Percentiles rank a stretch among this genome's conserved stretches.
These are phyloP conservation scores for Leptinotarsa defecta DNA, from an alignment of 1,140 invertebrate species.

Conservation along the genomic window DNA sequence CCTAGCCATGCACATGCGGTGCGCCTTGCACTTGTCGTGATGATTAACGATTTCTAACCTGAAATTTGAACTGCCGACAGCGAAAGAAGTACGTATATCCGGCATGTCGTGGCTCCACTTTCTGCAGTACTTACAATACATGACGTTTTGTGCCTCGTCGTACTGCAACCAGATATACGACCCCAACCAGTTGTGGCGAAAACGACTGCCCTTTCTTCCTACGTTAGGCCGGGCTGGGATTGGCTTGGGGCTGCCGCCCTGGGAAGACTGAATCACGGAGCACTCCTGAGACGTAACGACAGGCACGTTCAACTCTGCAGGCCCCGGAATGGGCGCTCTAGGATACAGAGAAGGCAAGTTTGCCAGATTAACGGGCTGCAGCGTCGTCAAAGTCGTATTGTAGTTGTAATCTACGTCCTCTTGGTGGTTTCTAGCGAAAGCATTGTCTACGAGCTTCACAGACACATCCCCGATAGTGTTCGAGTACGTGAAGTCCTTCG, in stretches of 20 bases:
- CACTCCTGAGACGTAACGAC: constrained; percentile 52
- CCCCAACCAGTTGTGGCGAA: constrained; percentile 67
- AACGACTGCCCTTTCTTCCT: constrained; percentile 65
- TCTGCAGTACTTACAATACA: constrained; percentile 74
- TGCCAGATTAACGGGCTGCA: constrained; percentile 30
- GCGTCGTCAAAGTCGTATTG: constrained; percentile 13
- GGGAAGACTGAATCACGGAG: constrained; percentile 57
- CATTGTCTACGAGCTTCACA: background rate
- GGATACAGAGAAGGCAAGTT: constrained; percentile 39
- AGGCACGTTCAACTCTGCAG: constrained; percentile 40
- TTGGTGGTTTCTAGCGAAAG: background rate
- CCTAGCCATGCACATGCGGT: constrained; percentile 66
- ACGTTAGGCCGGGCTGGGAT: constrained; percentile 32
- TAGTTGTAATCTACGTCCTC: constrained; percentile 23
- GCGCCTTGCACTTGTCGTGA: constrained; percentile 77
- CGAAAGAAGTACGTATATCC: constrained; percentile 73
- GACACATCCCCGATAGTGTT: constrained; percentile 16
- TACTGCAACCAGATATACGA: constrained; percentile 72
- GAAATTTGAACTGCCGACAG: constrained; percentile 75
- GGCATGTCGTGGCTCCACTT: constrained; percentile 72
- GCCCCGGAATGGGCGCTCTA: constrained; percentile 41
- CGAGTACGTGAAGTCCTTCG: background rate
- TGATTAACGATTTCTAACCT: constrained; percentile 76
- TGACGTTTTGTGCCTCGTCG: constrained; percentile 67
- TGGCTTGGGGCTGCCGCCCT: constrained; percentile 6